These are phyloP conservation scores for Tortrix viridana DNA, from an alignment of 2,888 invertebrate species.

Conservation along the genomic window DNA sequence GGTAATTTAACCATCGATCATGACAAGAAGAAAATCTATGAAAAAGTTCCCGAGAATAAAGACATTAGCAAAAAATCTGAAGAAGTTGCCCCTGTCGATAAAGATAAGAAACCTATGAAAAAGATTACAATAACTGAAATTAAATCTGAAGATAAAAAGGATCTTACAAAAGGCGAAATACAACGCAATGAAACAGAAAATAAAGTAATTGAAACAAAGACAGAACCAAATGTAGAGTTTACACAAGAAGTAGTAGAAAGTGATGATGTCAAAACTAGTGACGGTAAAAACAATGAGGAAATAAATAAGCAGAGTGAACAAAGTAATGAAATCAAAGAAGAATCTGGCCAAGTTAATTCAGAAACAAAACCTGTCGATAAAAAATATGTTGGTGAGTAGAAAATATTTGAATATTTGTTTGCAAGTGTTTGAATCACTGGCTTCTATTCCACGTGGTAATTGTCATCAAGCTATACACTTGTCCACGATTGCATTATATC, in stretches of 20 bases:
- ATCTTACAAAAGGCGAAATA: neutral
- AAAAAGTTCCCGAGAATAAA: conserved; percentile 40
- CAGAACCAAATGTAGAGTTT: conserved; percentile 23
- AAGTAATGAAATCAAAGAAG: conserved; percentile 6
- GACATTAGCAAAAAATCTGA: neutral
- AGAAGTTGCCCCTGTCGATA: neutral
- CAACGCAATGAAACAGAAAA: neutral
- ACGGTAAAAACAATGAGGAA: conserved; percentile 37
- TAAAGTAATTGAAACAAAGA: conserved; percentile 3
- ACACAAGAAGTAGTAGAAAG: conserved; percentile 38
- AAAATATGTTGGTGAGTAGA: conserved; percentile 45
- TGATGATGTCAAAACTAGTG: conserved; percentile 38
- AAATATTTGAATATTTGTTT: too few relatives aligned
- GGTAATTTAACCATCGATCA: conserved; percentile 58
- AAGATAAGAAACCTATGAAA: conserved; percentile 9
- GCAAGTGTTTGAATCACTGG: too few relatives aligned
- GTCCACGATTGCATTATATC: too few relatives aligned
- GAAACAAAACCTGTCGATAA: conserved; percentile 39
- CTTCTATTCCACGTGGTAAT: too few relatives aligned
- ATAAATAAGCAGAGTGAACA: conserved; percentile 35
- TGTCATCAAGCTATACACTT: too few relatives aligned
- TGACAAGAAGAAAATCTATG: conserved; percentile 54
- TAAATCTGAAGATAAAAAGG: conserved; percentile 10
- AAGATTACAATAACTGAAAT: conserved; percentile 13
- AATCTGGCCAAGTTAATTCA: conserved; percentile 37